Conservation (phyloP, 1,140 invertebrate species). For the Dendroctonus ponderosae region DNA sequence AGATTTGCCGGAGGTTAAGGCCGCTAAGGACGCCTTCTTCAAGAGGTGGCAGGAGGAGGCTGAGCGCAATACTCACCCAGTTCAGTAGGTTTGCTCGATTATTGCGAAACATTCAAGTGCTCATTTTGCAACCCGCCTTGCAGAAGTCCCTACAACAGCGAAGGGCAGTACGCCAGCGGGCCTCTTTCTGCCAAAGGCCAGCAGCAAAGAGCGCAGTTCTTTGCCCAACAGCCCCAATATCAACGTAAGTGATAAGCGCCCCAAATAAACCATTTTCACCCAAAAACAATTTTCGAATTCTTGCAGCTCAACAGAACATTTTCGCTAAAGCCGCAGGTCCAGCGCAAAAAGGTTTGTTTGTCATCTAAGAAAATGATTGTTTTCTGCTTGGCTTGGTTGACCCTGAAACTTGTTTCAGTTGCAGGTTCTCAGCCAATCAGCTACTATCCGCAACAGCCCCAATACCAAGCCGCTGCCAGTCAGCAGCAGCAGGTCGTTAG, state of each 20-base stretch:
- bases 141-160: slow-evolving; percentile 39
- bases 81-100: slow-evolving; percentile 37
- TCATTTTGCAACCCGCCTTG: neutral
- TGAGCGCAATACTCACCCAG: slow-evolving; percentile 50
- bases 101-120: neutral
- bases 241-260: neutral
- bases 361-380: too few species aligned
- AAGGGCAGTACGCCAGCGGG: slow-evolving; percentile 39
- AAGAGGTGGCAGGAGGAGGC: slow-evolving; percentile 63
- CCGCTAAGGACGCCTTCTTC: slow-evolving; percentile 62
- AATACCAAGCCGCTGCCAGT: too few species aligned
- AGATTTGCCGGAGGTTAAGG: slow-evolving; percentile 59
- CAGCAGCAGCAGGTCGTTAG: too few species aligned
- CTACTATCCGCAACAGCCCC: too few species aligned
- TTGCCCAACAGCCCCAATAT: slow-evolving; percentile 21
- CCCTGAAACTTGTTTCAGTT: too few species aligned
- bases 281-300: too few species aligned
- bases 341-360: too few species aligned
- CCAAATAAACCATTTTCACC: too few species aligned
- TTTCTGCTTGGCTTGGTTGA: too few species aligned
- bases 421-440: too few species aligned
- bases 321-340: too few species aligned
- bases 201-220: slow-evolving; percentile 27
- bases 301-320: too few species aligned
- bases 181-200: slow-evolving; percentile 37